phyloP scores from a whole-genome alignment of 2,113 vertebrate species.

The Rhombomys opimus region DNA sequence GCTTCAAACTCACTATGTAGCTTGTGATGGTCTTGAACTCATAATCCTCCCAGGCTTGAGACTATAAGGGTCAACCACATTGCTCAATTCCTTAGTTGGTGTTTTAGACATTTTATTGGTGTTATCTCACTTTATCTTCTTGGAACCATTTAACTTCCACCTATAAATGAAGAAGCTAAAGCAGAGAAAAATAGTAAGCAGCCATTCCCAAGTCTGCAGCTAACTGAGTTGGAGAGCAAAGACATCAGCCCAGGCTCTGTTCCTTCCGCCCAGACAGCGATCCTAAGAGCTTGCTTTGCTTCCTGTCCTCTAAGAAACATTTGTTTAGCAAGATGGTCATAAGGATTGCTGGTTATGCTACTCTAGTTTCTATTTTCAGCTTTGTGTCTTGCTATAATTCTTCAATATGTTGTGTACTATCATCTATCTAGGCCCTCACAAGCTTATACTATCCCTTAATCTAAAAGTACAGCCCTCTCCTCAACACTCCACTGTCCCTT shows the following conservation, averaged over 20 bases:
- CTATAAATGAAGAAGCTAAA: not conserved
- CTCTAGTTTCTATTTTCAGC: not conserved
- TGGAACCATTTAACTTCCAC: constrained; percentile 16
- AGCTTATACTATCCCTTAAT: not conserved
- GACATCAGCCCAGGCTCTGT: too few species aligned
- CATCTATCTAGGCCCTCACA: not conserved
- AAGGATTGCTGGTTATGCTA: not conserved
- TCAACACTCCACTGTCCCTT: not conserved
- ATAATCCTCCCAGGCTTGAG: not conserved
- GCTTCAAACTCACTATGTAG: not conserved
- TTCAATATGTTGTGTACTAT: not conserved
- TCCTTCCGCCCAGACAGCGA: not conserved
- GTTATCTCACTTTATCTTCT: constrained; percentile 47
- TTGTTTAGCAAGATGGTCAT: not conserved
- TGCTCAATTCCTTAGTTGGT: not conserved
- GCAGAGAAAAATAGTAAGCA: not conserved
- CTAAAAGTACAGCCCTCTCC: not conserved
- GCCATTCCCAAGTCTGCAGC: not conserved
- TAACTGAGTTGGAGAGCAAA: not conserved
- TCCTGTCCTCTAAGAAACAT: constrained; percentile 36
- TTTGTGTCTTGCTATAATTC: not conserved
- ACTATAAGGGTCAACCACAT: not conserved
- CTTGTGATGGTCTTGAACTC: not conserved
- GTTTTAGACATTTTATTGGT: constrained; percentile 10
- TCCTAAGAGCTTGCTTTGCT: not conserved